Base-by-base conservation (phyloP, 2,888 invertebrate genomes). In the Cephus rjabovi region DNA sequence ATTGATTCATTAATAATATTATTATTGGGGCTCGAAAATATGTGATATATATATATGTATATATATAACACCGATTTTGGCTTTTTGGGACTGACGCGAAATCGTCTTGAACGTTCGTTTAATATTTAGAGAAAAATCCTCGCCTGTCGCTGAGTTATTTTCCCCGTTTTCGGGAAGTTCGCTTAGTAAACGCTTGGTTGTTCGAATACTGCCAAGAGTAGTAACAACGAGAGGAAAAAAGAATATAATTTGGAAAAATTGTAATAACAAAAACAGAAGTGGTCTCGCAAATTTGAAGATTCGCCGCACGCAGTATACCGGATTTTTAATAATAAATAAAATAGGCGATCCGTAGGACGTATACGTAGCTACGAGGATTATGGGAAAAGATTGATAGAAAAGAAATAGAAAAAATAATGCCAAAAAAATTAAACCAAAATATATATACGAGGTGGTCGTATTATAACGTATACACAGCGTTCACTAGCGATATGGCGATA, bases 1-100 rank as follows among this genome's bases (percentile, higher is more conserved):
- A 56, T 15, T 15, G 15, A 56, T 56, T 9, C 56, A 56, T 56
- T 56, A 56, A 9, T 56, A 56, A 9, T 23, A 9, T 56, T 69
- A 73, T 70, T 68, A 78, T 81, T 69, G 75, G 79, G 79, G 73
- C 79, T 76, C 79, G 79, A 73, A 79, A 77, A 77, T 76, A 81
- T 77, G 69, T 77, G 75, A 71, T 31, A 31, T 56, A 56, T 56
- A 56, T 35, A 12, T 35, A 31, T 31, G 9, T 56, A 23, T 56
- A 35, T 35, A 23, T 15, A n/a, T 74, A 76, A 79, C 77, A 80
- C 76, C 70, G 71, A 71, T 31, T 31, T 71, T 33, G 12, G 33
- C 71, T 31, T 71, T 56, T 56, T 6, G 23, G 56, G 23, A 56
- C 56, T 23, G 9, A 56, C 56, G 2, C 23, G 40, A 56, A 56